phyloP scores from a whole-genome alignment of 2,113 vertebrate genomes.

The Chaetodon auriga region DNA sequence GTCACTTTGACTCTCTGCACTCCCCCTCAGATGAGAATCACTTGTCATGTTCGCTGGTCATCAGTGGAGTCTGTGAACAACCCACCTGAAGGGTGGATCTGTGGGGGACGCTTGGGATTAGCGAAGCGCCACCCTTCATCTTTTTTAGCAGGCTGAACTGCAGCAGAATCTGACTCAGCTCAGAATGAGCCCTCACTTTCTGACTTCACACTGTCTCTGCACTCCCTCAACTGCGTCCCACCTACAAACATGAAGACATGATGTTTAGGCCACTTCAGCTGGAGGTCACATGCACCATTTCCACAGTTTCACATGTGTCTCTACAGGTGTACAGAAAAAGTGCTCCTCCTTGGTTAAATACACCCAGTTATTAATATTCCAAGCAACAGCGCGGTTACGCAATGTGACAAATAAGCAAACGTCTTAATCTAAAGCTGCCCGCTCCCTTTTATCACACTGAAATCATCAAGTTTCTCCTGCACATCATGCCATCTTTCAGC shows the following conservation, averaged over 20 bases:
- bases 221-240: not conserved
- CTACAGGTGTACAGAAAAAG: constrained; percentile 17
- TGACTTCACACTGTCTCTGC: not conserved
- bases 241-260: constrained; percentile 4
- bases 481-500: constrained; percentile 45
- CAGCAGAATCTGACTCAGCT: not conserved
- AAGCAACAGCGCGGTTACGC: not conserved
- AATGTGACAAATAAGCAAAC: not conserved
- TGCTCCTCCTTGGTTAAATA: not conserved
- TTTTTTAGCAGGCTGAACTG: not conserved
- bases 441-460: constrained; percentile 21
- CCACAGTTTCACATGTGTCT: constrained; percentile 39
- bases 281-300: constrained; percentile 4
- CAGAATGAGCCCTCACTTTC: not conserved
- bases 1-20: constrained; percentile 58
- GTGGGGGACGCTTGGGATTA: not conserved
- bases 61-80: constrained; percentile 38
- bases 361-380: not conserved
- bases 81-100: constrained; percentile 18
- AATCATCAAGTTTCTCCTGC: constrained; percentile 19
- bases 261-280: constrained; percentile 9
- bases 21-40: constrained; percentile 44
- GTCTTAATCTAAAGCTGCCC: constrained; percentile 19
- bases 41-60: constrained; percentile 60
- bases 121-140: constrained; percentile 1